Conservation (phyloP, 1,140 invertebrate species). For the Dreissena rostriformis region DNA sequence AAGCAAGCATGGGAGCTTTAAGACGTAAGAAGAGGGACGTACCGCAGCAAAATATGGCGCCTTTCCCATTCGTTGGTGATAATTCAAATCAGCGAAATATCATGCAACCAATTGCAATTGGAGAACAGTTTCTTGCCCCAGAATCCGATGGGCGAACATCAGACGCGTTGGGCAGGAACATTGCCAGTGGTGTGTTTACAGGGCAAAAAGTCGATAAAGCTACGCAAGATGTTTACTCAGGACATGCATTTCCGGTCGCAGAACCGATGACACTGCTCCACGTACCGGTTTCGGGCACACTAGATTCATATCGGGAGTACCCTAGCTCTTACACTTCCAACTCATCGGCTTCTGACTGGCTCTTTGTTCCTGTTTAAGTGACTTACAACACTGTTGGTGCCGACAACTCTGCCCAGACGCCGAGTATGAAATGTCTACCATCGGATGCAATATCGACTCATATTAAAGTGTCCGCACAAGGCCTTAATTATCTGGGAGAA, state of each 20-base stretch:
- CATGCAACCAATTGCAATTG: no score
- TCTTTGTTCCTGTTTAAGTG: constrained; percentile 29
- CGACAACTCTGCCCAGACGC: not conserved
- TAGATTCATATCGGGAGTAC: not conserved
- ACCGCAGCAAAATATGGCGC: not conserved
- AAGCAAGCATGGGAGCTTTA: not conserved
- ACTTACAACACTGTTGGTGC: not conserved
- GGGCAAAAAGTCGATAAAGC: not conserved
- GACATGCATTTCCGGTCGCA: not conserved
- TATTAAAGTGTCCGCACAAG: constrained; percentile 3
- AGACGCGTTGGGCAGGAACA: not conserved
- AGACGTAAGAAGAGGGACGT: not conserved
- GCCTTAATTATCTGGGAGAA: constrained; percentile 27
- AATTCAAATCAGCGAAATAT: not conserved
- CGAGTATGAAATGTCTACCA: not conserved
- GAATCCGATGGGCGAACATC: constrained; percentile 26
- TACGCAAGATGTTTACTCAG: not conserved
- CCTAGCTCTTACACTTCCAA: not conserved
- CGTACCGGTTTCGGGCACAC: not conserved
- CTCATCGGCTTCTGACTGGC: constrained; percentile 18
- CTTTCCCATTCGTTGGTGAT: not conserved
- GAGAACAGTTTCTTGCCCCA: constrained; percentile 3
- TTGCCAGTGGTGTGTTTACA: not conserved
- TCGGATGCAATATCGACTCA: not conserved
- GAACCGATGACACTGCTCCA: constrained; percentile 17